Percentiles rank a stretch among this genome's conserved stretches.
Conservation (phyloP, 2,888 invertebrate species). For the Gordius sp. region DNA sequence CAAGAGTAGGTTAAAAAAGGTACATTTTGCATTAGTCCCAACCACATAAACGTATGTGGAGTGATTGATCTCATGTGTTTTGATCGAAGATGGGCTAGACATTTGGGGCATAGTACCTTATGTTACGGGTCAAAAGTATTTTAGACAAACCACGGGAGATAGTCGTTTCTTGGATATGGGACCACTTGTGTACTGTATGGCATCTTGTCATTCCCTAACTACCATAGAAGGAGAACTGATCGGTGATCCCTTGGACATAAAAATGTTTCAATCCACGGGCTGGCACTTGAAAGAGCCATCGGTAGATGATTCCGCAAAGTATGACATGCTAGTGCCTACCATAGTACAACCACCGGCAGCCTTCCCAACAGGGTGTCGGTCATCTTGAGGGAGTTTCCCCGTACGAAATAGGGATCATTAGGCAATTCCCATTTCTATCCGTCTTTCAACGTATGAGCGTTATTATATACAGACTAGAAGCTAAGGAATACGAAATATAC, state of each 20-base stretch:
- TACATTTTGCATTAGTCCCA: slow-evolving; percentile 33
- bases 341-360: slow-evolving; percentile 26
- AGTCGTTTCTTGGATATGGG: background rate
- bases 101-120: slow-evolving; percentile 20
- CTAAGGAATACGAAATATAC: slow-evolving; percentile 29
- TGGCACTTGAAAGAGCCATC: slow-evolving; percentile 29
- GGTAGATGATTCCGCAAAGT: slow-evolving; percentile 28
- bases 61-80: slow-evolving; percentile 30
- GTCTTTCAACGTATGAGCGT: slow-evolving; percentile 29
- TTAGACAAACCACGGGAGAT: background rate
- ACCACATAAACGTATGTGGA: slow-evolving; percentile 32
- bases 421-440: slow-evolving; percentile 33
- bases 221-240: slow-evolving; percentile 52
- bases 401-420: slow-evolving; percentile 29
- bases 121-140: too few species aligned
- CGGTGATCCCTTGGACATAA: slow-evolving; percentile 74
- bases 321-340: slow-evolving; percentile 30
- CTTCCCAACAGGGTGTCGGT: background rate
- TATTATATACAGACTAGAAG: slow-evolving; percentile 25
- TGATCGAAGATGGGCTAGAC: slow-evolving; percentile 29
- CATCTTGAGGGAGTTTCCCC: background rate
- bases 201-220: slow-evolving; percentile 69
- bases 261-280: slow-evolving; percentile 59
- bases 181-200: slow-evolving; percentile 35
- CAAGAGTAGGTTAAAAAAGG: slow-evolving; percentile 29